Base-by-base conservation (phyloP, 2,888 invertebrate species). In the Tiliacea aurago region DNA sequence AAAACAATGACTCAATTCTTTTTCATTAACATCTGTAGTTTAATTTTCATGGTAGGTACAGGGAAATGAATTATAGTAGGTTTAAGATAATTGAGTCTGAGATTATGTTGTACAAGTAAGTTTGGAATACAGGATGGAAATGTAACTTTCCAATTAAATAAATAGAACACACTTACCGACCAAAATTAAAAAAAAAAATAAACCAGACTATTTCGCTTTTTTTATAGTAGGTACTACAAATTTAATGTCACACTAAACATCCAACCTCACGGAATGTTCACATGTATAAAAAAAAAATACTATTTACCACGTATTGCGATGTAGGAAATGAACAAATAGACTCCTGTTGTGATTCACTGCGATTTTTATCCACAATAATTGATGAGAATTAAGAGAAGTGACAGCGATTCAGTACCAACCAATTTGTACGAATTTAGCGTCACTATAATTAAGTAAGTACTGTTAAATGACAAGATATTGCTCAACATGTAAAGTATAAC, bases 401-500 rank as follows among this genome's bases (percentile, higher is more conserved):
- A 75, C 78, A 75, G 73, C 68, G 43, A 13, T 45, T 51, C 68
- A 63, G 23, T 73, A 49, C 9, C 20, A 18, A 80, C 18, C 55
- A 68, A 80, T 45, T 76, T 65, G 33, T 66, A 37, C 41, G 47
- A 64, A 56, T 76, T 11, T 43, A 71, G 37, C 70, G 67, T 61
- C 49, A 76, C 53, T 33, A 75, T 43, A 41, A 51, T 28, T 49
- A 64, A 76, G 68, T 66, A 78, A 74, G 72, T 28, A 65, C 73
- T 64, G 55, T 73, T 66, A 73, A 68, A 72, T 69, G 28, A 70
- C 64, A 65, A 37, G 45, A 4, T 67, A 69, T 90, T 89, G 83
- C 70, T 77, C 76, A 86, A 89, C 49, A n/a, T 20, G 11, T 58
- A 28, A n/a, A 59, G n/a, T 55, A 45, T 70, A 90, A 91, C 91